Conservation (phyloP, 2,113 vertebrate genomes). For the Misgurnus mizolepis region DNA sequence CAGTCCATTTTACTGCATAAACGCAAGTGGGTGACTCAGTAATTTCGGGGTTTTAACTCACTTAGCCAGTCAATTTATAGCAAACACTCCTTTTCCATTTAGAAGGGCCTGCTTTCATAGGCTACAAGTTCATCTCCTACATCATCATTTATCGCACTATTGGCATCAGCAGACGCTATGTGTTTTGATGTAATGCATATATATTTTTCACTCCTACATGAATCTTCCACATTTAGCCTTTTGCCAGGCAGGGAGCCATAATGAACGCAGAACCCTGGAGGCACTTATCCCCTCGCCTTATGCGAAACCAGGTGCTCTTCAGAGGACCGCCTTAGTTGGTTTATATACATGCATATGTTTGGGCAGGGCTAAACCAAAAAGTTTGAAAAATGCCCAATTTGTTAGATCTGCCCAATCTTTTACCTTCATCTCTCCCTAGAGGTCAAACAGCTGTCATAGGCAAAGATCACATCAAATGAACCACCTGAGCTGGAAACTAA, state of each 20-base stretch:
- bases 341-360: conserved; percentile 35
- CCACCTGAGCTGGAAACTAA: background rate
- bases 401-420: background rate
- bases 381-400: conserved; percentile 30
- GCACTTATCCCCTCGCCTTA: background rate
- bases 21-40: too few relatives aligned
- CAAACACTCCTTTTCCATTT: conserved; percentile 4
- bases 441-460: background rate
- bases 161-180: conserved; percentile 1
- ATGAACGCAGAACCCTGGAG: conserved; percentile 9
- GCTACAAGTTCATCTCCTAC: background rate
- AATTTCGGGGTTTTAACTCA: too few relatives aligned
- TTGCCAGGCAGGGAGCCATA: conserved; percentile 24
- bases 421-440: conserved; percentile 9
- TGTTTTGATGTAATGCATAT: conserved; percentile 23
- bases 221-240: conserved; percentile 23
- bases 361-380: conserved; percentile 37
- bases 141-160: conserved; percentile 3
- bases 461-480: conserved; percentile 14
- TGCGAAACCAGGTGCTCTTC: conserved; percentile 48
- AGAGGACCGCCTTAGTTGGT: conserved; percentile 1
- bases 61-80: background rate
- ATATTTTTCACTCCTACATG: conserved; percentile 37
- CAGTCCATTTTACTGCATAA: too few relatives aligned
- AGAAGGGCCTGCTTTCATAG: background rate